Base-by-base conservation (phyloP, 2,888 invertebrate genomes). In the Lymantria monacha region DNA sequence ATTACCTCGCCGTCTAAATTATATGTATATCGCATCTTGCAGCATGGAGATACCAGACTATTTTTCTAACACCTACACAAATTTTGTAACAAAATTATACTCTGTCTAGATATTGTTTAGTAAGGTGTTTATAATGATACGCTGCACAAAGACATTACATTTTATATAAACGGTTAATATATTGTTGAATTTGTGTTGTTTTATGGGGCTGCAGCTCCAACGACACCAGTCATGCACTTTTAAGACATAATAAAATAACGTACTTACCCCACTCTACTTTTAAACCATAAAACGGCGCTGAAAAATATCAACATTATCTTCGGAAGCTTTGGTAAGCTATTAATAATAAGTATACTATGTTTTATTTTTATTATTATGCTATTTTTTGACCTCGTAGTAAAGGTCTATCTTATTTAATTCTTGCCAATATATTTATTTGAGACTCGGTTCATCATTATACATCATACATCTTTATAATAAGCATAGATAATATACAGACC, bases 31-130 rank as follows among this genome's bases (percentile, higher is more conserved):
- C 78, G 72, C 72, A 73, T 79, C 73, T 85, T 66, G 68, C 76
- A 74, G 72, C 70, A 72, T 73, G 65, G 63, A 76, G 74, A 83
- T 79, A 78, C 79, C 72, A 60, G 68, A 69, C 70, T 69, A 73
- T 78, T 83, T 83, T 83, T 81, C 71, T 55, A 54, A 72, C 86
- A 59, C 86, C 86, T 74, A 87, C 87, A 76, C 79, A 50, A 49
- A 71, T 76, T 77, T 69, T 68, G 51, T 56, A 54, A 58, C 60
- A 67, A 70, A 52, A 59, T 59, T 70, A 72, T 68, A 61, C 53
- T 52, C 49, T 13, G 13, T 49, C 57, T 57, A 69, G 53, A 68
- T 70, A 70, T 73, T 72, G 65, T 74, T 62, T 62, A 38, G 11
- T 38, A 13, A n/a, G 13, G 1, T n/a, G 12, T 12, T 38, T 12